Evolutionary conservation across 2,797 vertebrate genomes (phyloP), one percentile per base, ranked within the genome.

Genomic region (Cichlasoma orientale): DNA sequence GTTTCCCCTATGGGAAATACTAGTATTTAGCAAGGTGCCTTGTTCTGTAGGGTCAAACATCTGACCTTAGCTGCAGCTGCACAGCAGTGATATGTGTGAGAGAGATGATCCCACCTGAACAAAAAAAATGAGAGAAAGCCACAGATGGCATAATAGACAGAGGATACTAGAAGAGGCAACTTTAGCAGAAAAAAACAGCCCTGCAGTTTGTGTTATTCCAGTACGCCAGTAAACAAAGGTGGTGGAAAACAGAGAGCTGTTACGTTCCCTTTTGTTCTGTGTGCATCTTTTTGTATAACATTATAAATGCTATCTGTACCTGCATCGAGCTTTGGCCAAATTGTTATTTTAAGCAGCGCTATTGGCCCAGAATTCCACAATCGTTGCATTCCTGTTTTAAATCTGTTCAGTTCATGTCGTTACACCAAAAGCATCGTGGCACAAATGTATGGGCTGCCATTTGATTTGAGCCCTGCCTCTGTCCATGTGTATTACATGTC

Each of bases 401-500:
- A 74, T 58, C 7, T 23, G 18, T 57, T 68, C 33, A 59, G 10
- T 56, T 44, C 41, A 25, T 77, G 27, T 54, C 31, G 52, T 29
- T 31, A 50, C 38, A 77, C 25, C 56, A 77, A 74, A 81, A 81
- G 68, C 74, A 72, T 86, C 21, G 23, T 75, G 56, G 68, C 50
- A 58, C 44, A 54, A 58, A 77, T 68, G 57, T 56, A 82, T 16
- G 36, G 27, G 29, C 36, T 55, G 56, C 44, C 44, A 63, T 82
- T 85, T 73, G 85, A 18, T 47, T 63, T 53, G 31, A 88, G 70
- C 79, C 56, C 44, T 31, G 33, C 73, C 81, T 70, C 29, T 77
- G 56, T 56, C 63, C 78, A 87, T 89, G 33, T 90, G 90, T 91
- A 85, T 91, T 88, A 86, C 38, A 92, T 92, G 86, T 72, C 31